phyloP scores from a whole-genome alignment of 2,113 vertebrate genomes.

The Pampusana beccarii region DNA sequence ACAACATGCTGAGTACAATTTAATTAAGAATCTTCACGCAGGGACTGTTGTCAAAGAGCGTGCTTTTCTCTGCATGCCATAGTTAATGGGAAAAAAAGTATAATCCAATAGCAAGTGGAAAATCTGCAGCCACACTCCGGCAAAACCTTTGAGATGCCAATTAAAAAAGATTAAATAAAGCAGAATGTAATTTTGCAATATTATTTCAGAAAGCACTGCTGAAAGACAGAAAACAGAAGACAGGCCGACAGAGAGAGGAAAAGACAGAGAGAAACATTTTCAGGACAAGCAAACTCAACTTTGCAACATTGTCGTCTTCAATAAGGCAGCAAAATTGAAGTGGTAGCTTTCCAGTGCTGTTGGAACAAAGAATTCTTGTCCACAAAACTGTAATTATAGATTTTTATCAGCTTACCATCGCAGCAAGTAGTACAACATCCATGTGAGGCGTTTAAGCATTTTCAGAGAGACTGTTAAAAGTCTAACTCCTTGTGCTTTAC shows the following conservation, averaged over 20 bases:
- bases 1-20: conserved; percentile 10
- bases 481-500: neutral
- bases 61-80: conserved; percentile 4
- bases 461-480: neutral
- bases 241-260: too few relatives aligned
- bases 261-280: too few relatives aligned
- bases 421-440: neutral
- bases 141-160: conserved; percentile 7
- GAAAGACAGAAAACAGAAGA: too few relatives aligned
- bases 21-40: conserved; percentile 29
- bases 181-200: conserved; percentile 16
- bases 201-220: neutral
- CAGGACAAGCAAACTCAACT: too few relatives aligned
- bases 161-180: conserved; percentile 51
- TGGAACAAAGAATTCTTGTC: too few relatives aligned
- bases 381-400: too few relatives aligned
- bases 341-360: too few relatives aligned
- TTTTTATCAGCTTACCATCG: neutral
- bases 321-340: too few relatives aligned
- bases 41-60: neutral
- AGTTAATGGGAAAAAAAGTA: neutral
- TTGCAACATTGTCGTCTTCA: too few relatives aligned
- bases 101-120: neutral
- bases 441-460: too few relatives aligned
- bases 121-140: neutral